A percentile compares a stretch with the other conserved stretches of the same genome.
Evolutionary conservation across 2,888 invertebrate genomes (phyloP).

Genomic region (Aphrophora alni): DNA sequence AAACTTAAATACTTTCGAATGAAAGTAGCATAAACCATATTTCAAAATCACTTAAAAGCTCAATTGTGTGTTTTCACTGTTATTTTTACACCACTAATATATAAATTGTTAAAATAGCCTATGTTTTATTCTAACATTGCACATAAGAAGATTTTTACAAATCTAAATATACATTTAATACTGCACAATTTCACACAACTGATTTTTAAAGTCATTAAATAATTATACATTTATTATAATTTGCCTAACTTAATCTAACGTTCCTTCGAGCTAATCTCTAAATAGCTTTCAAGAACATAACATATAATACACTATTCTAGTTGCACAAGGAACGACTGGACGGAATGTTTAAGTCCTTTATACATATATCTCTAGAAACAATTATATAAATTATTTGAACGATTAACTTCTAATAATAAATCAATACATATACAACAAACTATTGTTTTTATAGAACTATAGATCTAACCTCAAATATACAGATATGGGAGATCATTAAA

Average conservation of each 20-base stretch:
- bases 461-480: background rate
- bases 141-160: background rate
- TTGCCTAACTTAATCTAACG: background rate
- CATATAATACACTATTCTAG: background rate
- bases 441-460: background rate
- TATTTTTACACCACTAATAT: no score
- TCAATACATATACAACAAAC: no score
- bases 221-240: background rate
- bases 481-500: no score
- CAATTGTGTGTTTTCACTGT: no score
- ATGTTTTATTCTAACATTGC: background rate
- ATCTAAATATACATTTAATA: no score
- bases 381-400: background rate
- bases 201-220: background rate
- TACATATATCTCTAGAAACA: background rate
- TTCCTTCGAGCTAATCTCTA: background rate
- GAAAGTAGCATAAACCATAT: no score
- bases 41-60: no score
- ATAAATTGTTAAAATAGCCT: no score
- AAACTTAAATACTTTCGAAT: no score
- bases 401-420: background rate
- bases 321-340: background rate
- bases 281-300: no score
- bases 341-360: background rate
- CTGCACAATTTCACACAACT: background rate